Base-by-base conservation (phyloP, 2,113 vertebrate species). In the Halcyon senegalensis region DNA sequence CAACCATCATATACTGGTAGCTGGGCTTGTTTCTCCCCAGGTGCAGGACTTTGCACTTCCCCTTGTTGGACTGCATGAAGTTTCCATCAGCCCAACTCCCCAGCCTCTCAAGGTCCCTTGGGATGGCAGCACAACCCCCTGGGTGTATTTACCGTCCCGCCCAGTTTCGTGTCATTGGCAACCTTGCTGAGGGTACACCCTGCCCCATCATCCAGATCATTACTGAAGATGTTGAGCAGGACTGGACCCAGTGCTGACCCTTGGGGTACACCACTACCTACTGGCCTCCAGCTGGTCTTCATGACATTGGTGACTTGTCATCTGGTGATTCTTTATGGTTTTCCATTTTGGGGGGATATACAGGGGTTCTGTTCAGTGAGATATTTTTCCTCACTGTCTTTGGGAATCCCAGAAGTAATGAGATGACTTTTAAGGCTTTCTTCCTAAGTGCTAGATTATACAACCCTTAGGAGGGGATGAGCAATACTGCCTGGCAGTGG, bases 121-220 rank as follows among this genome's bases (percentile, higher is more conserved):
- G 87, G 39, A 50, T 56, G 56, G 51, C 46, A 80, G 28, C 15
- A 50, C 14, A 37, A 4, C 37, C 8, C 21, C 7, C 11, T 72
- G 33, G 33, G 21, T 62, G 28, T 51, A 14, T 51, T 0, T 0
- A 28, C 11, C 14, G 11, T 39, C 46, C 20, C 31, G 66, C 33
- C 6, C 28, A 23, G 39, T 44, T 25, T 3, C 1, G 16, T 66
- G 63, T 44, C 56, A 21, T 35, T 28, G 51, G 35, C 51, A 81
- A 0, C 3, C 37, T 60, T 76, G 58, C 35, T 76, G 63, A 73
- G 13, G 16, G 30, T 23, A 5, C 35, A 62, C 35, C 21, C 23
- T 37, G 60, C 60, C 60, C 15, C 35, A 27, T 37, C 60, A 37
- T 37, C 59, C n/a, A 60, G 59, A 37, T 62, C 59, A 27, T 62